phyloP scores from a whole-genome alignment of 2,888 invertebrate species.

The Oxyscelio sp. region DNA sequence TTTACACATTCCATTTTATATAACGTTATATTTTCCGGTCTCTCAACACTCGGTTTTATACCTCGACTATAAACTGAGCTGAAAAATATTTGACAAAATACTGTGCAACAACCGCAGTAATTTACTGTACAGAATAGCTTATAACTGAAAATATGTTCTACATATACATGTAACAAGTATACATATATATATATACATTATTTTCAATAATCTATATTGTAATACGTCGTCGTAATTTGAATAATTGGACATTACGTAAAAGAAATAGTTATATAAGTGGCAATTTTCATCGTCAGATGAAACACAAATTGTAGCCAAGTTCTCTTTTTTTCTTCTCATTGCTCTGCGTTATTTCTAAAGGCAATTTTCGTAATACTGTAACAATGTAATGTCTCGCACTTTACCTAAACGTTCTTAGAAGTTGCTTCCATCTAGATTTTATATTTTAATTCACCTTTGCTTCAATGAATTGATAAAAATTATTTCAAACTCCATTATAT shows the following conservation, averaged over 20 bases:
- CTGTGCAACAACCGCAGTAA: neutral
- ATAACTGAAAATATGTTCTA: constrained; percentile 10
- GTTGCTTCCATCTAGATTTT: too few relatives aligned
- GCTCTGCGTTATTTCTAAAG: constrained; percentile 22
- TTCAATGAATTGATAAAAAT: too few relatives aligned
- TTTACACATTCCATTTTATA: constrained; percentile 24
- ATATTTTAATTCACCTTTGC: too few relatives aligned
- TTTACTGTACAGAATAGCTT: constrained; percentile 19
- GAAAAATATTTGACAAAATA: constrained; percentile 44
- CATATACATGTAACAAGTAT: too few relatives aligned
- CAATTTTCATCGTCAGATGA: constrained; percentile 46
- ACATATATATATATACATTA: constrained; percentile 23
- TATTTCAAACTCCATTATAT: too few relatives aligned
- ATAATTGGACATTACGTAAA: constrained; percentile 47
- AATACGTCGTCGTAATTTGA: constrained; percentile 17
- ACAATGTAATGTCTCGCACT: constrained; percentile 47
- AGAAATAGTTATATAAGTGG: constrained; percentile 46
- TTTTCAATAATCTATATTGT: constrained; percentile 29
- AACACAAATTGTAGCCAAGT: constrained; percentile 48
- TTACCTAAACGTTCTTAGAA: constrained; percentile 4
- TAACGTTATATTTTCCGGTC: constrained; percentile 37
- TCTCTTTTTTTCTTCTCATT: constrained; percentile 49
- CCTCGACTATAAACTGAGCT: constrained; percentile 24
- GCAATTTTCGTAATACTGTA: constrained; percentile 56
- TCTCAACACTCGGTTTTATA: constrained; percentile 27